phyloP scores from a whole-genome alignment of 1,140 invertebrate genomes.

The Penaeus chinensis region DNA sequence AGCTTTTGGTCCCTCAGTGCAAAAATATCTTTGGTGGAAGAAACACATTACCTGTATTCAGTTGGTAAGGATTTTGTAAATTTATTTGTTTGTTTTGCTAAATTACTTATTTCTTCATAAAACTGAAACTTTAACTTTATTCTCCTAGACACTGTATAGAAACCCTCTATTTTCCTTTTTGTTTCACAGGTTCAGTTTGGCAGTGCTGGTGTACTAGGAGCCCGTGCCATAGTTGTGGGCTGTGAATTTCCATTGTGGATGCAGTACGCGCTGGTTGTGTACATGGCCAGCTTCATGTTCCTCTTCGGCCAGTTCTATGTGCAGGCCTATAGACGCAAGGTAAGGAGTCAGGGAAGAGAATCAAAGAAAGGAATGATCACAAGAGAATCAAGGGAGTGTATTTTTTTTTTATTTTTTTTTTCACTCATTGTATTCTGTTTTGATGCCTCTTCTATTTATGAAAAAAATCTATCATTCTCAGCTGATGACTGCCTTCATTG shows the following conservation, averaged over 20 bases:
- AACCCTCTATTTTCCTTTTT: too few species aligned
- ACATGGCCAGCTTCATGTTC: conserved; percentile 90
- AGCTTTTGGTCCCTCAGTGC: conserved; percentile 81
- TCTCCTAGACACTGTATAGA: too few species aligned
- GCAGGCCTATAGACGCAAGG: conserved; percentile 77
- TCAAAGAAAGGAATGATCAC: too few species aligned
- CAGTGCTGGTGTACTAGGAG: conserved; percentile 82
- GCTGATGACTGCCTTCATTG: conserved; percentile 3
- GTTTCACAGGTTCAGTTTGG: conserved; percentile 84
- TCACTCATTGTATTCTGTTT: background rate
- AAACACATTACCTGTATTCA: conserved; percentile 91
- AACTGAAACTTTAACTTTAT: too few species aligned
- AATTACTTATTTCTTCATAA: too few species aligned
- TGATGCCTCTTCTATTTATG: background rate
- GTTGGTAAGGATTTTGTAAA: conserved; percentile 68
- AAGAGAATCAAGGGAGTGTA: too few species aligned
- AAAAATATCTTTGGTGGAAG: conserved; percentile 93
- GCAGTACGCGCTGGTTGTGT: conserved; percentile 90
- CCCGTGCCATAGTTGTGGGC: conserved; percentile 83
- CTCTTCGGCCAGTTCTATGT: conserved; percentile 93
- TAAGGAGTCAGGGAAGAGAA: background rate
- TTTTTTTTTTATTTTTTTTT: too few species aligned
- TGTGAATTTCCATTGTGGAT: conserved; percentile 94
- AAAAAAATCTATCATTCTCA: background rate
- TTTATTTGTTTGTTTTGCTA: background rate